These are phyloP conservation scores for Nysson spinosus DNA, from an alignment of 2,888 invertebrate species.

Conservation along the genomic window DNA sequence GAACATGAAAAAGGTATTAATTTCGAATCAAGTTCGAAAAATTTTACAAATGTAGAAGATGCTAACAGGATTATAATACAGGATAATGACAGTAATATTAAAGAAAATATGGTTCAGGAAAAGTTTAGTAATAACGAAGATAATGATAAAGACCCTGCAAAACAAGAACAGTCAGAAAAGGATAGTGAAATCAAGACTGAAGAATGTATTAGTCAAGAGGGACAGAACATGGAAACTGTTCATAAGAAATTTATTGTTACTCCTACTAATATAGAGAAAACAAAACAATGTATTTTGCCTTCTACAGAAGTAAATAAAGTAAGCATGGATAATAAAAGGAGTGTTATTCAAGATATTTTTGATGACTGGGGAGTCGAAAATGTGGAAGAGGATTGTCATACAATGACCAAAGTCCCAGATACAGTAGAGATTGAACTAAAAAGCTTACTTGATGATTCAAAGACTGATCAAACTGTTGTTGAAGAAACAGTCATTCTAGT, in stretches of 20 bases:
- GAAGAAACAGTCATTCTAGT: conserved; percentile 29
- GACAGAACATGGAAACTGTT: conserved; percentile 4
- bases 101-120: neutral
- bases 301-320: conserved; percentile 1
- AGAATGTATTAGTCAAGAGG: conserved; percentile 21
- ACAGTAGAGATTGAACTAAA: conserved; percentile 71
- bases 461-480: conserved; percentile 34
- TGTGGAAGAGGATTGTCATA: conserved; percentile 63
- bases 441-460: conserved; percentile 68
- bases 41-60: neutral
- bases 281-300: conserved; percentile 5
- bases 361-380: conserved; percentile 75
- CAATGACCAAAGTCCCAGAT: conserved; percentile 57
- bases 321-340: conserved; percentile 58
- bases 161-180: conserved; percentile 2
- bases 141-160: neutral
- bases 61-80: neutral
- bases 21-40: conserved; percentile 3
- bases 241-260: neutral
- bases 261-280: neutral
- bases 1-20: neutral
- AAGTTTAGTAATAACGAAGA: neutral
- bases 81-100: neutral
- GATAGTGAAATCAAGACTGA: conserved; percentile 25
- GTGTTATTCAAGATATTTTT: conserved; percentile 74